Conservation (phyloP, 2,797 vertebrate species). For the Sebastes hubbsi region DNA sequence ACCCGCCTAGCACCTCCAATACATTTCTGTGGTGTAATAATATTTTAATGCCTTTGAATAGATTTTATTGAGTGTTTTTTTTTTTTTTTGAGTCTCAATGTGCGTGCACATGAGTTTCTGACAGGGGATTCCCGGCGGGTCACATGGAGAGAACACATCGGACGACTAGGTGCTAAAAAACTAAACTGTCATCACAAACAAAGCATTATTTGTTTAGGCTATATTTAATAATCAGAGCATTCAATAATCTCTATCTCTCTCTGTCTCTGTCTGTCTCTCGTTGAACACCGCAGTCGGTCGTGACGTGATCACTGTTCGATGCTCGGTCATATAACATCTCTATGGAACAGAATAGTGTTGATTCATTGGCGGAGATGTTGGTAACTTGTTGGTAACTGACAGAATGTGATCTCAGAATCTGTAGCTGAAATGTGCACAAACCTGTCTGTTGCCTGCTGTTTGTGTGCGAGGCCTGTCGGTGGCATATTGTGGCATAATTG, state of each 20-base stretch:
- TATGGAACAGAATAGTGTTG: background rate
- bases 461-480: background rate
- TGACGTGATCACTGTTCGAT: too few species aligned
- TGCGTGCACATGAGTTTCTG: background rate
- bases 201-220: background rate
- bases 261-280: too few species aligned
- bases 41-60: background rate
- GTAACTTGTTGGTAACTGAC: background rate
- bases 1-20: too few species aligned
- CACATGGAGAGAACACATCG: background rate
- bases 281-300: too few species aligned
- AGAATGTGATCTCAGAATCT: too few species aligned
- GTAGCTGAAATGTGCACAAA: too few species aligned
- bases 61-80: background rate
- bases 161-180: background rate
- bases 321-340: too few species aligned
- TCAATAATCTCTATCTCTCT: background rate
- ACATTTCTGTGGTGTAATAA: background rate
- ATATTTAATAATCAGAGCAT: background rate
- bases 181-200: background rate
- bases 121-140: background rate
- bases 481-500: background rate
- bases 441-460: too few species aligned
- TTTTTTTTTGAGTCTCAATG: accelerated
- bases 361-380: background rate